These are phyloP conservation scores for Zapornia atra DNA, from an alignment of 2,113 vertebrate species.

Conservation along the genomic window DNA sequence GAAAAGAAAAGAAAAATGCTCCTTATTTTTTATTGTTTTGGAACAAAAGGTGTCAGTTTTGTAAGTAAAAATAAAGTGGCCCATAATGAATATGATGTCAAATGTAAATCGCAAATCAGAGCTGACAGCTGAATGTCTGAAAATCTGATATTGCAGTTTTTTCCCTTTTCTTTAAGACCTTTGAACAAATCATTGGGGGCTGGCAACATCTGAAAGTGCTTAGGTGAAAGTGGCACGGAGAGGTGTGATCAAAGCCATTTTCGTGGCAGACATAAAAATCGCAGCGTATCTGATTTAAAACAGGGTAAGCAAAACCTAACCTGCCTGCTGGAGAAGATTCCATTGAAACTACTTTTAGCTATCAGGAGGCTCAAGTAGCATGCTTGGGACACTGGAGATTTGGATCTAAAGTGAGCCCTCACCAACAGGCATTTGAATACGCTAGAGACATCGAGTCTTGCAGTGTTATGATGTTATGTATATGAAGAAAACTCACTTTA, in stretches of 20 bases:
- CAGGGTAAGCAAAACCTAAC: slow-evolving; percentile 57
- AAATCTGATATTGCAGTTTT: slow-evolving; percentile 56
- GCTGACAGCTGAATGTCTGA: slow-evolving; percentile 40
- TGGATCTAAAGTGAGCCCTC: slow-evolving; percentile 49
- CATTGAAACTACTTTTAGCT: slow-evolving; percentile 42
- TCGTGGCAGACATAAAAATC: slow-evolving; percentile 53
- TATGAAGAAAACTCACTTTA: slow-evolving; percentile 54
- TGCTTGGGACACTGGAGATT: slow-evolving; percentile 44
- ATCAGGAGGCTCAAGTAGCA: slow-evolving; percentile 29
- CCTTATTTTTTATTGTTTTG: not conserved
- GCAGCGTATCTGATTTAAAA: slow-evolving; percentile 53
- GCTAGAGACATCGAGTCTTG: not conserved
- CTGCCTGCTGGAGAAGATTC: slow-evolving; percentile 40
- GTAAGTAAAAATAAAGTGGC: slow-evolving; percentile 11
- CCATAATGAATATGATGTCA: slow-evolving; percentile 37
- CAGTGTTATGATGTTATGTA: slow-evolving; percentile 46
- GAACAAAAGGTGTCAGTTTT: not conserved
- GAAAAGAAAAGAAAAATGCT: not conserved
- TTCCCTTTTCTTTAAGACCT: slow-evolving; percentile 43
- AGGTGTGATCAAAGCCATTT: slow-evolving; percentile 67
- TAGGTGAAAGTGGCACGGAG: slow-evolving; percentile 59
- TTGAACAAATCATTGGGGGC: slow-evolving; percentile 56
- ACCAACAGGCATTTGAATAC: slow-evolving; percentile 54
- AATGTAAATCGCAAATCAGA: slow-evolving; percentile 38
- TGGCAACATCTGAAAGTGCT: slow-evolving; percentile 59